A percentile compares a stretch with the other conserved stretches of the same genome.
phyloP scores from a whole-genome alignment of 2,888 invertebrate genomes.

The Branchellion lobata region DNA sequence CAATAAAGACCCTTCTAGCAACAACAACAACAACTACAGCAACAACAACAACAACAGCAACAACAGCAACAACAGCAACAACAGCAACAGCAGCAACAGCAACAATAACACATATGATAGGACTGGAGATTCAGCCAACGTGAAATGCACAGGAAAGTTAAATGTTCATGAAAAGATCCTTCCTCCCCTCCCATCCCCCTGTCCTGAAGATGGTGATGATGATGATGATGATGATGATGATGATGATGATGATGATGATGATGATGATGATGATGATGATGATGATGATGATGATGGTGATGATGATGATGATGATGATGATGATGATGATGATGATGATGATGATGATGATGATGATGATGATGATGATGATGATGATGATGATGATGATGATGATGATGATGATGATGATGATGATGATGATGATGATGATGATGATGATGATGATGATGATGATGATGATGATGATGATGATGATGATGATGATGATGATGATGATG shows the following conservation, averaged over 20 bases:
- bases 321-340: conserved; percentile 46
- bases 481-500: neutral
- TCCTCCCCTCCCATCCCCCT: too few relatives aligned
- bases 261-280: conserved; percentile 44
- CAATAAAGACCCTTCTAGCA: neutral
- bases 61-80: neutral
- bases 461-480: conserved; percentile 47
- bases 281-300: conserved; percentile 71
- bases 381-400: conserved; percentile 44
- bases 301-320: conserved; percentile 72
- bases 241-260: conserved; percentile 19
- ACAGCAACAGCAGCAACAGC: neutral
- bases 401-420: neutral
- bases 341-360: conserved; percentile 46
- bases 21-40: neutral
- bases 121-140: too few relatives aligned
- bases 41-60: neutral
- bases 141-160: too few relatives aligned
- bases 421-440: conserved; percentile 38
- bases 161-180: too few relatives aligned
- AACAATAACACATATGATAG: neutral
- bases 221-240: neutral
- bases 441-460: conserved; percentile 46
- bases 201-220: too few relatives aligned
- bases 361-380: conserved; percentile 47